These are phyloP conservation scores for Leptobrachium leishanense DNA, from an alignment of 2,113 vertebrate genomes.

Conservation along the genomic window DNA sequence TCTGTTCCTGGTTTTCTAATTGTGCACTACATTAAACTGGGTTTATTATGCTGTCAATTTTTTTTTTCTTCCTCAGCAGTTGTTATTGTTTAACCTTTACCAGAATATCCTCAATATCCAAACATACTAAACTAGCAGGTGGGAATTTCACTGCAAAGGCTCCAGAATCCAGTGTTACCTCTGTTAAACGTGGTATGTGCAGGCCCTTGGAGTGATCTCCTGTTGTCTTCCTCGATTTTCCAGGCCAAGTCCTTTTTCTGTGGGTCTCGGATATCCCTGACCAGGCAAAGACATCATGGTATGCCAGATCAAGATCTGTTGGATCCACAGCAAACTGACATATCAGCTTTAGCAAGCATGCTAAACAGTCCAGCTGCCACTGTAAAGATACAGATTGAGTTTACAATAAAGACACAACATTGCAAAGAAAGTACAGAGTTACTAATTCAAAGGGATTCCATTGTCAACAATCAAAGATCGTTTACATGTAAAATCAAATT, in stretches of 20 bases:
- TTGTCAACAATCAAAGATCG: too few species aligned
- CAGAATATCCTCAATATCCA: too few species aligned
- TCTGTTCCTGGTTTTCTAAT: too few species aligned
- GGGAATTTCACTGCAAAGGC: too few species aligned
- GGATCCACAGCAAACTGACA: constrained; percentile 98
- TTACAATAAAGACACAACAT: neutral
- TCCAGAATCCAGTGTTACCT: constrained; percentile 66
- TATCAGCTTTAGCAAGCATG: constrained; percentile 95
- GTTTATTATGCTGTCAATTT: too few species aligned
- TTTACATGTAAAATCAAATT: neutral
- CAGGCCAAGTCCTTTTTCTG: constrained; percentile 90
- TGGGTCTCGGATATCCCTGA: constrained; percentile 88
- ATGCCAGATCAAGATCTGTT: constrained; percentile 92
- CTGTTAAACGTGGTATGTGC: constrained; percentile 93
- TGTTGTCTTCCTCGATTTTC: constrained; percentile 89
- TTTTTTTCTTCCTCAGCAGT: too few species aligned
- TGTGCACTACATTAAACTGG: too few species aligned
- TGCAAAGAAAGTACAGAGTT: constrained; percentile 10
- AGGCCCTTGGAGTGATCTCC: constrained; percentile 92
- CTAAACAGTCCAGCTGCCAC: constrained; percentile 98
- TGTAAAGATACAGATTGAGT: constrained; percentile 54
- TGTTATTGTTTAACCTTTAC: too few species aligned
- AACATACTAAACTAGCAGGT: too few species aligned
- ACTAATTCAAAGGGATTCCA: neutral
- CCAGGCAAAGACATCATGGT: constrained; percentile 97